A percentile compares a stretch with the other conserved stretches of the same genome.
Evolutionary conservation across 2,113 vertebrate species (phyloP).

Genomic region (Corythornis cristatus): DNA sequence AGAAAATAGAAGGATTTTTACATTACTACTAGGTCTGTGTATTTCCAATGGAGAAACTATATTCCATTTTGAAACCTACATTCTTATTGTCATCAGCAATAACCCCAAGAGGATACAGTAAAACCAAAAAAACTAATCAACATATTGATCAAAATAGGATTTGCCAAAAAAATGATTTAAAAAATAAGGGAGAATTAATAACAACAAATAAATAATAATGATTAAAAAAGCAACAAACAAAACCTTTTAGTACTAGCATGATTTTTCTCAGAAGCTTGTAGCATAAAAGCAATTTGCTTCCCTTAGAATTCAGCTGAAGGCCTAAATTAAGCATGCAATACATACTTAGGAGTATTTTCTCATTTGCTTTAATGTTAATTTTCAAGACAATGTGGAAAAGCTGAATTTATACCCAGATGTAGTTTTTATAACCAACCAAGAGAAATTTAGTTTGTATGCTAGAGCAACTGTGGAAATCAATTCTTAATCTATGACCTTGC

Average conservation of each 20-base stretch:
- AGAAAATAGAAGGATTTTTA: background rate
- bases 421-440: slow-evolving; percentile 31
- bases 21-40: background rate
- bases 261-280: background rate
- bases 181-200: background rate
- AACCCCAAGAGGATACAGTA: background rate
- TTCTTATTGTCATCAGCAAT: background rate
- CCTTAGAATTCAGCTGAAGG: background rate
- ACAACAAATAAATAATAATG: background rate
- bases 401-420: slow-evolving; percentile 24
- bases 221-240: background rate
- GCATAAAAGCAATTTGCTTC: background rate
- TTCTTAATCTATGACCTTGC: slow-evolving; percentile 56
- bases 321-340: background rate
- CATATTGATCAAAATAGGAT: background rate
- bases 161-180: background rate
- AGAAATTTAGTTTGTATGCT: slow-evolving; percentile 48
- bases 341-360: background rate
- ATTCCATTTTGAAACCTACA: background rate
- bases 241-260: background rate
- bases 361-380: slow-evolving; percentile 14
- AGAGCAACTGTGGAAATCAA: slow-evolving; percentile 54
- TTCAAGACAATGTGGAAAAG: slow-evolving; percentile 21
- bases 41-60: background rate
- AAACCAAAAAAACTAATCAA: background rate